These are phyloP conservation scores for Thalpophila matura DNA, from an alignment of 2,888 invertebrate species.

Conservation along the genomic window DNA sequence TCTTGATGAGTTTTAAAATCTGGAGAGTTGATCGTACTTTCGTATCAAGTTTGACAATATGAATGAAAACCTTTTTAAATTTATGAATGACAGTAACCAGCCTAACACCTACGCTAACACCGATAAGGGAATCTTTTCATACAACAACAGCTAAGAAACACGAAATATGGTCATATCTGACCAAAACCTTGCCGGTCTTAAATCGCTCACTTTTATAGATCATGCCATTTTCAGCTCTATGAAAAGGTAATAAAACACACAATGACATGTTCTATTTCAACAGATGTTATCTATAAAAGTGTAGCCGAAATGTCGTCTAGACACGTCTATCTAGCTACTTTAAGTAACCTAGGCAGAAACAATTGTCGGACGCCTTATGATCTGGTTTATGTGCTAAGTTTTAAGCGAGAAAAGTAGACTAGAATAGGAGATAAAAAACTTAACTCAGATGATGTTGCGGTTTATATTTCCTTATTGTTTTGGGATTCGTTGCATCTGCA, in stretches of 20 bases:
- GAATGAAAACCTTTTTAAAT: slow-evolving; percentile 28
- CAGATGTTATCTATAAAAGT: slow-evolving; percentile 62
- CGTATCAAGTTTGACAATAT: slow-evolving; percentile 9
- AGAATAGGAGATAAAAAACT: slow-evolving; percentile 21
- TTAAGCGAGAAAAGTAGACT: slow-evolving; percentile 16
- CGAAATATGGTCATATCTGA: slow-evolving; percentile 41
- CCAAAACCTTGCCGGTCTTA: slow-evolving; percentile 10
- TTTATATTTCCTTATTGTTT: slow-evolving; percentile 15
- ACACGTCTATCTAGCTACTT: slow-evolving; percentile 44
- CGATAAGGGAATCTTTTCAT: slow-evolving; percentile 59
- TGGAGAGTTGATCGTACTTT: not conserved
- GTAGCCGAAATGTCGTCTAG: slow-evolving; percentile 62
- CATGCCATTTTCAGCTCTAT: slow-evolving; percentile 39
- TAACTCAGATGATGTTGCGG: slow-evolving; percentile 2
- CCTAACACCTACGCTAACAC: slow-evolving; percentile 57
- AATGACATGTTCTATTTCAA: slow-evolving; percentile 28
- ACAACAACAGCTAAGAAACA: slow-evolving; percentile 55
- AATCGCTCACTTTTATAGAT: slow-evolving; percentile 24
- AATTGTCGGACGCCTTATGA: slow-evolving; percentile 31
- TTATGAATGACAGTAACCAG: slow-evolving; percentile 34
- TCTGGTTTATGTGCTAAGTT: slow-evolving; percentile 31
- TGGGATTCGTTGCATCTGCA: not conserved
- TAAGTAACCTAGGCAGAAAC: slow-evolving; percentile 32
- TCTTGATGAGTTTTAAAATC: no score
- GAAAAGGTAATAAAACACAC: slow-evolving; percentile 42